Evolutionary conservation across 2,113 vertebrate species (phyloP), one percentile per base, ranked within the genome.

Genomic region (Antechinus stuartii): DNA sequence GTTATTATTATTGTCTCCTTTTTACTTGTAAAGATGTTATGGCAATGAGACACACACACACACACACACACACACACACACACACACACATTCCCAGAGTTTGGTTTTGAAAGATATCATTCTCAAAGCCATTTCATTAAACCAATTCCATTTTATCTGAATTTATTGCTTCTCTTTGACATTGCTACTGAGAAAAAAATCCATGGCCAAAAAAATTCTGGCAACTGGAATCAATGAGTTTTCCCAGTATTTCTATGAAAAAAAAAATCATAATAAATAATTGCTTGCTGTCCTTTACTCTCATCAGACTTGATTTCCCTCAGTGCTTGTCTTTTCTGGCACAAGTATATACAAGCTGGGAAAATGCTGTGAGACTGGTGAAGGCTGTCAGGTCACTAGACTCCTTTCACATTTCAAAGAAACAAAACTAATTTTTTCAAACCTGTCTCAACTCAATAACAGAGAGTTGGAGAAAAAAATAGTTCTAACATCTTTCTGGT

Each of bases 231-330:
- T 12, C 3, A 92, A 96, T 49, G 2, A 96, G 92, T 42, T 93
- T 89, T 30, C 11, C 93, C 93, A 35, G 2, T 68, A 27, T 76
- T n/a, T 97, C 30, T 89, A 50, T 76, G 35, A 84, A 19, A 84
- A 92, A 84, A 92, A 93, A 57, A 46, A 23, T 42, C 54, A 92
- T 10, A 92, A 92, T 30, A 68, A n/a, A 6, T n/a, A 90, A 50
- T n/a, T 90, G 24, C 55, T 68, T 27, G 57, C 14, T 52, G 25
- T 11, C 10, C 2, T 84, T 84, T n/a, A 30, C 89, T 54, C 52
- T 56, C 76, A 25, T 95, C 56, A 90, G 92, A 95, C 91, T 96
- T 54, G 90, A 84, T 52, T 42, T 91, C 22, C 53, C 56, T 76
- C 55, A 7, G 50, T n/a, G 90, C 0, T 8, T 7, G 46, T 1